phyloP scores from a whole-genome alignment of 2,113 vertebrate species.

The Anolis sagrei region DNA sequence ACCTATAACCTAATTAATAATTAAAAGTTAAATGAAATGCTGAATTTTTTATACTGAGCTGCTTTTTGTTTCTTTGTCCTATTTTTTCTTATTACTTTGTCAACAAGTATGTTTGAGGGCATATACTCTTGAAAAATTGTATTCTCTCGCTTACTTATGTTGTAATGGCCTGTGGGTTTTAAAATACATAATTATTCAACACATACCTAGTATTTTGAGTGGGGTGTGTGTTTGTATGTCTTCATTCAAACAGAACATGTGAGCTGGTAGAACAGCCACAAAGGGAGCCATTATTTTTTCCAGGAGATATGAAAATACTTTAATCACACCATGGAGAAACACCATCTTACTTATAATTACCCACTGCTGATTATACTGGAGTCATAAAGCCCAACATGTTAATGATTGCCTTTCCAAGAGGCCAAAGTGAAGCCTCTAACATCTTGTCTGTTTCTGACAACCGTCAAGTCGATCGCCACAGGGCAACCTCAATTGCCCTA shows the following conservation, averaged over 20 bases:
- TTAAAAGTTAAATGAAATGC: constrained; percentile 31
- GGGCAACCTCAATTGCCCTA: not conserved
- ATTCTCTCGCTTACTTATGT: not conserved
- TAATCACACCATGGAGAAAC: constrained; percentile 28
- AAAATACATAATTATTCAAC: not conserved
- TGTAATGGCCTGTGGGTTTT: not conserved
- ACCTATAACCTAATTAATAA: not conserved
- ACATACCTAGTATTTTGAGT: not conserved
- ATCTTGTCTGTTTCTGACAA: not conserved
- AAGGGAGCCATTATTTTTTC: not conserved
- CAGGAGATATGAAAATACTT: constrained; percentile 25
- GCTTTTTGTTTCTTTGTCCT: constrained; percentile 1
- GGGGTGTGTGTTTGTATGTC: not conserved
- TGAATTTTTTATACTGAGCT: not conserved
- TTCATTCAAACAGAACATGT: constrained; percentile 16
- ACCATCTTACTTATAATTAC: constrained; percentile 12
- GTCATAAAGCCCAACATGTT: constrained; percentile 32
- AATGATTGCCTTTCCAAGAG: not conserved
- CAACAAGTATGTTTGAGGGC: constrained; percentile 7
- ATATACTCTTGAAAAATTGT: not conserved
- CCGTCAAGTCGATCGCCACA: not conserved
- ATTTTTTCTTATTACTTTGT: constrained; percentile 4
- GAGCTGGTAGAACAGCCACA: constrained; percentile 6
- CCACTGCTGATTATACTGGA: not conserved
- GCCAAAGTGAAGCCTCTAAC: not conserved